Evolutionary conservation across 2,113 vertebrate species (phyloP), one percentile per base, ranked within the genome.

Genomic region (Melanotaenia duboulayi): DNA sequence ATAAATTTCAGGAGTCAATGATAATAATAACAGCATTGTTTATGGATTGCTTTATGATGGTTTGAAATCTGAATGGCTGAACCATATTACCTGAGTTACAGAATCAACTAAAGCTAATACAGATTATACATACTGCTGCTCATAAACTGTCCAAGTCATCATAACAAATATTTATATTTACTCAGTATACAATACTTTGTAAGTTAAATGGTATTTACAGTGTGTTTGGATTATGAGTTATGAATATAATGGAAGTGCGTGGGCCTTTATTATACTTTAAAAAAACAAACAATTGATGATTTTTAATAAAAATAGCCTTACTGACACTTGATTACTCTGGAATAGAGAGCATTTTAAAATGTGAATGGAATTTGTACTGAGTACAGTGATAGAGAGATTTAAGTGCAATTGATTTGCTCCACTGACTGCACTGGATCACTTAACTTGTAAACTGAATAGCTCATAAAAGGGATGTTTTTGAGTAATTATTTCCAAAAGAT

Each of bases 1-100:
- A 78, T 80, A 50, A 51, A 82, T 81, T 64, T 89, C 76, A 62
- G 69, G 70, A 78, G 72, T 83, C 58, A 64, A 80, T 61, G 70
- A 69, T 71, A 69, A 70, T 73, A 71, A 85, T 35, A 57, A 68
- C 56, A 54, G 22, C 28, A 71, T 58, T 46, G 48, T 48, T 62
- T 60, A 70, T 74, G 14, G 37, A 70, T 39, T 57, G 23, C 17
- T 68, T 56, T n/a, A 55, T 74, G 20, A 51, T 37, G 11, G 20
- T 19, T 22, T 63, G 22, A 75, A 63, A 42, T 49, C 19, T 35
- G 14, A 56, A 2, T 28, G 13, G 40, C 3, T 20, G n/a, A 14
- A 46, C 64, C n/a, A n/a, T 56, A 52, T 57, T 46, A 16, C 5
- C 4, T 32, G 17, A 74, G 17, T 58, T 22, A 50, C 11, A 64